phyloP scores from a whole-genome alignment of 1,140 invertebrate genomes.

The Eriocheir sinensis region DNA sequence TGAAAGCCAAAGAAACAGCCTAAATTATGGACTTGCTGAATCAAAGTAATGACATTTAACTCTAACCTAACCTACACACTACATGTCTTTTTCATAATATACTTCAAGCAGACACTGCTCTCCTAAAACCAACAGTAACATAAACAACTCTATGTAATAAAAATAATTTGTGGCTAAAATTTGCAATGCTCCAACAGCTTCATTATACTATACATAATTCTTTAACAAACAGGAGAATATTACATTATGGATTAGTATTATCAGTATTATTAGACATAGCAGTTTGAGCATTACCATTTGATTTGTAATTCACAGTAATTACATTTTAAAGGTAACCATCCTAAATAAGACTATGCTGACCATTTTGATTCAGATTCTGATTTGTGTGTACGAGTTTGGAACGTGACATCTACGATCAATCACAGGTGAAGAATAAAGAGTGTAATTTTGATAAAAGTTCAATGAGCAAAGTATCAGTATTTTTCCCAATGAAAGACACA shows the following conservation, averaged over 20 bases:
- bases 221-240: slow-evolving; percentile 26
- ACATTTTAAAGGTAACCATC: not conserved
- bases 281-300: slow-evolving; percentile 24
- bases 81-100: not conserved
- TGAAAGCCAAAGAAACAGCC: not conserved
- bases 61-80: slow-evolving; percentile 7
- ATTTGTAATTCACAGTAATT: not conserved
- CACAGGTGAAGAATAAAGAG: too few relatives aligned
- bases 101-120: not conserved
- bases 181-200: slow-evolving; percentile 23
- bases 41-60: not conserved
- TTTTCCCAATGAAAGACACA: not conserved
- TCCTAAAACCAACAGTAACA: slow-evolving; percentile 25
- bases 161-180: slow-evolving; percentile 26
- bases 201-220: slow-evolving; percentile 12
- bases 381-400: not conserved
- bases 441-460: too few relatives aligned
- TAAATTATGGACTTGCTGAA: slow-evolving; percentile 10
- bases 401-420: too few relatives aligned
- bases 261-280: slow-evolving; percentile 25
- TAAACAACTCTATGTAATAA: slow-evolving; percentile 26
- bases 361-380: not conserved
- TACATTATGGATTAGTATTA: not conserved
- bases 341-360: not conserved
- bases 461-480: not conserved